phyloP scores from a whole-genome alignment of 2,888 invertebrate genomes.

The Invenusta paracnida region DNA sequence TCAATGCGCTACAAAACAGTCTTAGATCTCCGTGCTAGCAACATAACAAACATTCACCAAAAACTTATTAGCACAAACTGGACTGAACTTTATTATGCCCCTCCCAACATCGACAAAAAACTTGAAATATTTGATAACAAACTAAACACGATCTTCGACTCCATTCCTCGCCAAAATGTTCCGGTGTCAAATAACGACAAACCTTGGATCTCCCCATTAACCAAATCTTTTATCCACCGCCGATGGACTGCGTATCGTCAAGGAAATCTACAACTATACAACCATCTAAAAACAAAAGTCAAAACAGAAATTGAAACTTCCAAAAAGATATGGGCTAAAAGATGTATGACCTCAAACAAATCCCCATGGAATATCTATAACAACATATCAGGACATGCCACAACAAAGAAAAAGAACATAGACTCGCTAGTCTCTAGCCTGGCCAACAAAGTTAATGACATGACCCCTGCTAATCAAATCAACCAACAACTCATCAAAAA shows the following conservation, averaged over 20 bases:
- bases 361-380: background rate
- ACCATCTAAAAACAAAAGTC: background rate
- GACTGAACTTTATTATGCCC: background rate
- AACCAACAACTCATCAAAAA: background rate
- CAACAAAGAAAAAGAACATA: background rate
- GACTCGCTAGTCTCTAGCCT: background rate
- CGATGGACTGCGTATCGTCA: background rate
- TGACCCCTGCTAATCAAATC: background rate
- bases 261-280: background rate
- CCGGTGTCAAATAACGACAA: background rate
- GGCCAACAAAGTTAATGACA: background rate
- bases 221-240: background rate
- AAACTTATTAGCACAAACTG: background rate
- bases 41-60: background rate
- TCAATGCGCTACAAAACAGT: background rate
- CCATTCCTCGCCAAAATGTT: background rate
- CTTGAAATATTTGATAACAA: background rate
- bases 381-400: background rate
- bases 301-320: background rate
- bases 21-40: background rate
- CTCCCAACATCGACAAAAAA: background rate
- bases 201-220: background rate
- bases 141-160: background rate
- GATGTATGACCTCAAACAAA: background rate
- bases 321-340: background rate